A percentile compares a stretch with the other conserved stretches of the same genome.
phyloP scores from a whole-genome alignment of 2,113 vertebrate genomes.

The Isurus oxyrinchus region DNA sequence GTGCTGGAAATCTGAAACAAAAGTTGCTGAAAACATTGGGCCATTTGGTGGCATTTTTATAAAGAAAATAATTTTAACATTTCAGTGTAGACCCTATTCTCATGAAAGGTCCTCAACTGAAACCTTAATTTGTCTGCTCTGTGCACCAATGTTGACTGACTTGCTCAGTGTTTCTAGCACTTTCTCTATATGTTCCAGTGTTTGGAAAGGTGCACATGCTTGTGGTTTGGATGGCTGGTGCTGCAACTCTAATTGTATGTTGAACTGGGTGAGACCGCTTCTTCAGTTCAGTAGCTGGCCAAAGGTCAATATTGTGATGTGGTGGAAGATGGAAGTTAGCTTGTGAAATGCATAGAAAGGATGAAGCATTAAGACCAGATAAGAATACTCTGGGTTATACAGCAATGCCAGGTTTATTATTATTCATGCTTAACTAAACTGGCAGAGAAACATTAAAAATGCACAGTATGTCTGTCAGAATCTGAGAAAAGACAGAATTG shows the following conservation, averaged over 20 bases:
- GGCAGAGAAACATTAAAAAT: not conserved
- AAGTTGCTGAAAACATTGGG: not conserved
- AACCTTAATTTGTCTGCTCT: not conserved
- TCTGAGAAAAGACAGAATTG: not conserved
- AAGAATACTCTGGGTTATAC: not conserved
- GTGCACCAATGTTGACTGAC: not conserved
- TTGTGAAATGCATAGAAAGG: not conserved
- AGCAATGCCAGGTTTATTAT: not conserved
- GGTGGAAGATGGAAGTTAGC: not conserved
- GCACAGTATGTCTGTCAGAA: not conserved
- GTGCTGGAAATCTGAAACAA: not conserved
- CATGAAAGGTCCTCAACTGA: not conserved
- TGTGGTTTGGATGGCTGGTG: not conserved
- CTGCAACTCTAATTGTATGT: not conserved
- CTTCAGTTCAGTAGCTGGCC: not conserved
- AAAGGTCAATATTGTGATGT: not conserved
- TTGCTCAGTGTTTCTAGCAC: not conserved
- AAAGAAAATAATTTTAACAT: not conserved
- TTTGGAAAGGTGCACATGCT: not conserved
- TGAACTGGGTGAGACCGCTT: slow-evolving; percentile 9
- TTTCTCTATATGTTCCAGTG: not conserved
- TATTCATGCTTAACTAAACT: not conserved
- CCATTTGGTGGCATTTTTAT: not conserved
- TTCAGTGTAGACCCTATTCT: not conserved
- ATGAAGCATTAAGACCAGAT: not conserved